Conservation (phyloP, 2,888 invertebrate genomes). For the Acrobasis suavella region DNA sequence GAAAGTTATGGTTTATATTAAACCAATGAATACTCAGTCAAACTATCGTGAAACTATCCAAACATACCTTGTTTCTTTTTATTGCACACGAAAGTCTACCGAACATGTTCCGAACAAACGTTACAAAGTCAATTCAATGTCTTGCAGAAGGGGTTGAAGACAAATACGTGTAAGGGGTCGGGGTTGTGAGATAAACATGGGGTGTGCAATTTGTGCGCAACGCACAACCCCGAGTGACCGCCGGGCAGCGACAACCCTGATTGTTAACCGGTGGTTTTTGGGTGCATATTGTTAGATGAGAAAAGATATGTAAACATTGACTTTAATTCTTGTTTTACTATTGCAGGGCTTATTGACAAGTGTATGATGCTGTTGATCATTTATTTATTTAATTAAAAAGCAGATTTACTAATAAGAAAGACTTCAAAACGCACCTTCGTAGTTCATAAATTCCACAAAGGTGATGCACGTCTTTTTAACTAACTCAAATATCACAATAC, state of each 20-base stretch:
- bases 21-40: background rate
- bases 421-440: too few relatives aligned
- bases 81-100: constrained; percentile 19
- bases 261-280: constrained; percentile 5
- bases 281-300: constrained; percentile 7
- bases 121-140: constrained; percentile 70
- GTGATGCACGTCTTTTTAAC: too few relatives aligned
- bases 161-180: constrained; percentile 71
- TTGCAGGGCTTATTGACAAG: background rate
- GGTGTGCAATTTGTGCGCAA: constrained; percentile 78
- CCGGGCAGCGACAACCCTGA: constrained; percentile 26
- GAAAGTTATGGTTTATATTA: background rate
- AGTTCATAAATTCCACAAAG: too few relatives aligned
- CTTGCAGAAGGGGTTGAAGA: constrained; percentile 71
- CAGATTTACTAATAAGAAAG: too few relatives aligned
- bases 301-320: constrained; percentile 1
- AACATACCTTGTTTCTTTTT: constrained; percentile 10
- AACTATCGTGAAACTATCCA: background rate
- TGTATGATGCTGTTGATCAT: background rate
- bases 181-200: constrained; percentile 71
- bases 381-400: too few relatives aligned
- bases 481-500: too few relatives aligned
- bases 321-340: background rate
- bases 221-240: constrained; percentile 47
- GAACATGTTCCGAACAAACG: constrained; percentile 52